These are phyloP conservation scores for Glareola pratincola DNA, from an alignment of 2,113 vertebrate species.

Conservation along the genomic window DNA sequence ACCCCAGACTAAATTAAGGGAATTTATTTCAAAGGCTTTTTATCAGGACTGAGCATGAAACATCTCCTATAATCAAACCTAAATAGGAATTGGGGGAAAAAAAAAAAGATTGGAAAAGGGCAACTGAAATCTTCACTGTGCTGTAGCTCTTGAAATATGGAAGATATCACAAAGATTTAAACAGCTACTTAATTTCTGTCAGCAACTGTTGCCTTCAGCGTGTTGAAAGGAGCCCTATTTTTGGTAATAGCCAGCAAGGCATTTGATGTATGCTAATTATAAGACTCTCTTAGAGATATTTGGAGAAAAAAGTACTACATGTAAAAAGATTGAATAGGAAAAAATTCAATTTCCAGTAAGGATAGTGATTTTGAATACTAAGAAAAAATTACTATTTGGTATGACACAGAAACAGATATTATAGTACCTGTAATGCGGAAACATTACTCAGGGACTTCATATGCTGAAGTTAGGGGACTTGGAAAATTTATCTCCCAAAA, in stretches of 20 bases:
- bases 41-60: neutral
- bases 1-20: neutral
- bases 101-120: neutral
- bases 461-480: neutral
- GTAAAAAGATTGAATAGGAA: neutral
- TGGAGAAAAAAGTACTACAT: neutral
- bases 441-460: neutral
- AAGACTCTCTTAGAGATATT: neutral
- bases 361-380: neutral
- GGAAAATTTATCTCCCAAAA: neutral
- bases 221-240: constrained; percentile 2
- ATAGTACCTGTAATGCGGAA: neutral
- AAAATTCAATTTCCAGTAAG: neutral
- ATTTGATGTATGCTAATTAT: neutral
- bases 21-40: neutral
- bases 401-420: neutral
- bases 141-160: neutral
- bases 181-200: constrained; percentile 31
- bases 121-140: neutral
- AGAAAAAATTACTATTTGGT: neutral
- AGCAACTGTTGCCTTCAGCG: constrained; percentile 10
- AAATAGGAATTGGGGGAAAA: neutral
- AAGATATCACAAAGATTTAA: constrained; percentile 3
- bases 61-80: neutral
- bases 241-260: neutral